Evolutionary conservation across 2,797 vertebrate genomes (phyloP), one percentile per base, ranked within the genome.

Genomic region (Oophaga sylvatica): DNA sequence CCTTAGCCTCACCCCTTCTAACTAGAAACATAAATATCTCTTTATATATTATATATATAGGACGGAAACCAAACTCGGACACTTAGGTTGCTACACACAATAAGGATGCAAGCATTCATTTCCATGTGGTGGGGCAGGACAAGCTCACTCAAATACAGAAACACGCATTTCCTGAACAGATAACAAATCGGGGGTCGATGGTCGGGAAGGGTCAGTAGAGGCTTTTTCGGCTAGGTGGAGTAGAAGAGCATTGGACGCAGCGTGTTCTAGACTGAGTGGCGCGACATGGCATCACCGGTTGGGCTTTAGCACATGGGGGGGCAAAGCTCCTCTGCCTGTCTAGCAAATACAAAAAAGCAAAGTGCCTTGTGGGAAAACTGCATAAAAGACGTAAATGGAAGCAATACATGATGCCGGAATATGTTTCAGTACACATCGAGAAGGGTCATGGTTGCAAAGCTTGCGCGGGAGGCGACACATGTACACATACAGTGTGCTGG

Each of bases 21-120:
- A 77, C 88, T 79, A 86, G 22, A 83, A 86, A 89, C 88, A 89
- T 78, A 89, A 82, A 89, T 83, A 83, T 83, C 71, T 89, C 71
- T 86, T 82, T 70, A 81, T 78, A 62, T 84, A 73, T 59, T 56
- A 45, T 45, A 80, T 67, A 26, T 81, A 75, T 57, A 81, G 67
- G 83, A 89, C 84, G 60, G 88, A 86, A 53, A 53, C 84, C 81
- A 83, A 89, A 70, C 81, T 89, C 26, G 78, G 80, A 89, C 84
- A 89, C 70, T 81, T 86, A 89, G 62, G 29, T 67, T 57, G 84
- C 83, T 86, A 89, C 88, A 86, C 88, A 86, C 71, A 79, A 62
- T 81, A 83, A 60, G 26, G 63, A 89, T 86, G 88, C 88, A 89
- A 86, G 84, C 79, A 77, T 86, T 89, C 88, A 29, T 83, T 86